Base-by-base conservation (phyloP, 2,888 invertebrate genomes). In the Pristionchus mayeri region DNA sequence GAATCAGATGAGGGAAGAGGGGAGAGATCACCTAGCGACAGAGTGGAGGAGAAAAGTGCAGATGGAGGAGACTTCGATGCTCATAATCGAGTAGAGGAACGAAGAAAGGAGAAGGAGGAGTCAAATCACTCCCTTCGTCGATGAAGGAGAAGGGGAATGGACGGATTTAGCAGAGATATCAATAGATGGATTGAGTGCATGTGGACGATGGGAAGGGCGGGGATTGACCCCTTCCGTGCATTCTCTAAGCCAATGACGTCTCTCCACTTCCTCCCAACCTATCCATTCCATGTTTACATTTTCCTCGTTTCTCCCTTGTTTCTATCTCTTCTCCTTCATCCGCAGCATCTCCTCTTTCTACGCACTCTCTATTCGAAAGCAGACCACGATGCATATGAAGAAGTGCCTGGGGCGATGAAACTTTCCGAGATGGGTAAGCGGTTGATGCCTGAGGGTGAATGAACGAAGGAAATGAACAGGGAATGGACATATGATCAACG, bases 201-300 rank as follows among this genome's bases (percentile, higher is more conserved):
- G 44, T 44, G 6, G 13, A 44, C 7, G 44, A 6, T 13, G 6
- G 44, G 6, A 44, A 44, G 44, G 44, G 7, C 44, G 6, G 44
- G 13, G 44, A 13, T 44, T 44, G 6, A 44, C 13, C 7, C 44
- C 44, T 13, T 13, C 44, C 13, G 44, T 44, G 44, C 7, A 9
- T 44, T 13, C 44, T 44, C 44, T 44, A 6, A 6, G 44, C 6
- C 54, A 7, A 57, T 57, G 54, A 57, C 54, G 54, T 63, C 63
- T 63, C 63, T 63, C 34, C 34, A 63, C 63, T 63, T 63, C 63
- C 63, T 63, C 6, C 63, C 63, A 63, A 63, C 63, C 63, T 63
- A 63, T 63, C 63, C 63, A 63, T 63, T 44, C 40, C 71, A 71
- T 71, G 71, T 71, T 71, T 71, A 71, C 71, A 71, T 71, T 71